Evolutionary conservation across 2,888 invertebrate species (phyloP), one percentile per base, ranked within the genome.

Genomic region (Aphidius colemani): DNA sequence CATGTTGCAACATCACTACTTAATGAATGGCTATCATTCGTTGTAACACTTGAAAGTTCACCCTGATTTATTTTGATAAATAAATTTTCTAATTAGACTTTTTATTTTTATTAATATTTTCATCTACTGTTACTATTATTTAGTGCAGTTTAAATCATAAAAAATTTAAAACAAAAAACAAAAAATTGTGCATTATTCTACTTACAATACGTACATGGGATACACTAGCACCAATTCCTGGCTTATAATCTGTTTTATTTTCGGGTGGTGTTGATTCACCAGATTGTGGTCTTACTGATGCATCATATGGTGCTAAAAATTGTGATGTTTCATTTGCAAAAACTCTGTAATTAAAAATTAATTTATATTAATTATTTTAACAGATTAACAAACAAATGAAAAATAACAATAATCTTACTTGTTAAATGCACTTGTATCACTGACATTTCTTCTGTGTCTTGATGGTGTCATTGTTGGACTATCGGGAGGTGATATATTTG

Each of bases 401-500:
- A 8, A 13, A 50, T 40, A 10, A 49, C 49, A 44, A 8, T 44
- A 64, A 45, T 79, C 86, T 84, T 84, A 91, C 91, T 91, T 91
- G 79, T 90, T 90, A 76, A 92, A 92, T 71, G 92, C 91, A 61
- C 91, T 90, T 2, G 93, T 93, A 77, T 94, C 94, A 77, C 93
- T 93, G 82, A 92, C 91, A 80, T 93, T 93, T 64, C 94, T 86
- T 61, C 93, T 84, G 79, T 94, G 93, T 7, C 88, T 87, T n/a
- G 79, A 78, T 9, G 78, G 76, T 51, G 74, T 74, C 40, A 75
- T 70, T 39, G 80, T 79, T 56, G 82, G 82, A 71, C 82, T 81
- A 43, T 79, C 80, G 0, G 82, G 82, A 6, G 83, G 82, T 44
- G 82, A 79, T 18, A 71, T 73, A 59, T 77, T 78, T 30, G 78